Evolutionary conservation across 2,888 invertebrate genomes (phyloP), one percentile per base, ranked within the genome.

Genomic region (Drosophila basisetae): DNA sequence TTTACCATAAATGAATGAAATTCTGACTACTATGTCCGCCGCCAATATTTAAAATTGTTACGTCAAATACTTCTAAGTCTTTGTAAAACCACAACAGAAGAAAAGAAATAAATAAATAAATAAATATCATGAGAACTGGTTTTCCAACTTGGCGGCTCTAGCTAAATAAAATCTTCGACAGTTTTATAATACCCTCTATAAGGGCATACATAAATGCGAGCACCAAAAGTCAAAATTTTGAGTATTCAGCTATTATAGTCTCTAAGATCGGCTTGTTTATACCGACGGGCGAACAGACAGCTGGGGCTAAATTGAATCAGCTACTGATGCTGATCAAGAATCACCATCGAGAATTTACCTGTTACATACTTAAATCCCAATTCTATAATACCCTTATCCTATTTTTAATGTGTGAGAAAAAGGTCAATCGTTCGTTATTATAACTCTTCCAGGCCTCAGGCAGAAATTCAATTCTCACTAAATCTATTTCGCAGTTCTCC

Each of bases 341-440:
- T 7, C 9, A 31, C 9, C 31, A 31, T 31, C 31, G 9, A 31
- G 9, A 9, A 4, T 39, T 39, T 9, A 9, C 39, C 18, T 10
- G 39, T 4, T 3, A 41, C 4, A 11, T 10, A 10, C 10, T 1
- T 41, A 16, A 25, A 9, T 16, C 0, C 1, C 1, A 0, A 4
- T 25, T 47, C 4, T 2, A 47, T 16, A 22, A 22, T 2, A 9
- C 4, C 4, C 1, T 1, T 22, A 0, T 22, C 4, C 7, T 9
- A 47, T 22, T 7, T 16, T 16, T 9, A 7, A 47, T 47, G 7
- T 47, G 22, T 1, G 22, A 3, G 43, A 13, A 7, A 43, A 22
- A 43, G 0, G 0, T 3, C 1, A n/a, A n/a, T 41, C n/a, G n/a
- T n/a, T 41, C 41, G 0, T 41, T 10, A 4, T 41, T 4, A n/a